These are phyloP conservation scores for Sebastes matsubarae DNA, from an alignment of 2,797 vertebrate species.

Conservation along the genomic window DNA sequence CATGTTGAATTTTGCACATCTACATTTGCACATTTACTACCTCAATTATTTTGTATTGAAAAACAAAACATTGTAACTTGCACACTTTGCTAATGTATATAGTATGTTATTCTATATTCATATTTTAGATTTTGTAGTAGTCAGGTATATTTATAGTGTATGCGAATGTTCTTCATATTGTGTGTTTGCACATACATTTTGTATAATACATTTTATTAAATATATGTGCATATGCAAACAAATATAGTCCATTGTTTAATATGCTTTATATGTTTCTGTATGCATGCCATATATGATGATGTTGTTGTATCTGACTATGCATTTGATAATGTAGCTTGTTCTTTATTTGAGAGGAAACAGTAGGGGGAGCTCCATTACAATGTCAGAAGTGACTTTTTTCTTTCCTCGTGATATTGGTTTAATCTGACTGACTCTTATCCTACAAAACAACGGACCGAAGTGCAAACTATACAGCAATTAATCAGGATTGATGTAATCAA, in stretches of 20 bases:
- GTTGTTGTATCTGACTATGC: neutral
- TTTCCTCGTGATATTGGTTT: neutral
- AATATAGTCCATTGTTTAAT: neutral
- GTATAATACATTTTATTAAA: neutral
- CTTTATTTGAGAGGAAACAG: slow-evolving; percentile 4
- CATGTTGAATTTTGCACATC: too few relatives aligned
- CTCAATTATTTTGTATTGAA: too few relatives aligned
- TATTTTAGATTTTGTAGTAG: too few relatives aligned
- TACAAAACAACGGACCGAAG: neutral
- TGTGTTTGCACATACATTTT: too few relatives aligned
- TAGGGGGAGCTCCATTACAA: slow-evolving; percentile 49
- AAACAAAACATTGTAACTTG: too few relatives aligned
- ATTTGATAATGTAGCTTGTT: neutral
- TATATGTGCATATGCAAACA: neutral
- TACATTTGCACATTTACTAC: too few relatives aligned
- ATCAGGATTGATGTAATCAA: neutral
- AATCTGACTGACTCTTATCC: neutral
- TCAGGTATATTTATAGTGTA: too few relatives aligned
- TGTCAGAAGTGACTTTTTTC: neutral
- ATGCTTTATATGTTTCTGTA: neutral
- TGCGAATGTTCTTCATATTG: too few relatives aligned
- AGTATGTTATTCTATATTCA: too few relatives aligned
- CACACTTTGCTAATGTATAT: too few relatives aligned
- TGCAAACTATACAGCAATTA: neutral
- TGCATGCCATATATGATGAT: neutral